Percentiles rank a stretch among this genome's conserved stretches.
These are phyloP conservation scores for Bombyx huttoni DNA, from an alignment of 2,888 invertebrate genomes.

Conservation along the genomic window DNA sequence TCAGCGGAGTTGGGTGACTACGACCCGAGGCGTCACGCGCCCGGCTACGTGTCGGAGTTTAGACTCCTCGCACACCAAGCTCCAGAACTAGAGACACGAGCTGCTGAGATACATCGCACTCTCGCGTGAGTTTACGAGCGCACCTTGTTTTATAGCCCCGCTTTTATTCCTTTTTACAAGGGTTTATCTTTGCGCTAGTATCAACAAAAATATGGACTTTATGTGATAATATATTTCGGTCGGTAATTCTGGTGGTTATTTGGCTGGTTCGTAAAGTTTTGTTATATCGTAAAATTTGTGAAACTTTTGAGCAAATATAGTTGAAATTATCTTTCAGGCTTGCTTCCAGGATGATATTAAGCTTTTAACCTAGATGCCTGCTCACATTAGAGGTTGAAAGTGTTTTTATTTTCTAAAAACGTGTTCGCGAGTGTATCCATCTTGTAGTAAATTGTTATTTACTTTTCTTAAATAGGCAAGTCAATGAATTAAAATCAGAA, in stretches of 20 bases:
- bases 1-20: conserved; percentile 96
- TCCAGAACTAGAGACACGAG: conserved; percentile 88
- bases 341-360: too few species aligned
- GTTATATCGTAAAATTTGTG: background rate
- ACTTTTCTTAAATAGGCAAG: too few species aligned
- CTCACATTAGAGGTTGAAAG: too few species aligned
- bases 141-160: background rate
- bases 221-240: background rate
- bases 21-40: conserved; percentile 88
- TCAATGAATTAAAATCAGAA: too few species aligned
- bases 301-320: background rate
- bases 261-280: background rate
- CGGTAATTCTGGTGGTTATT: background rate
- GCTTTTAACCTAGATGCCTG: too few species aligned
- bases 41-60: conserved; percentile 96
- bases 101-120: conserved; percentile 90
- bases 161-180: background rate
- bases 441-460: too few species aligned
- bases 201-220: background rate
- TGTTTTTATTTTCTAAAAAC: too few species aligned
- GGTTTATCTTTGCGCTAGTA: background rate
- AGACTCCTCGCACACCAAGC: conserved; percentile 93
- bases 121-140: conserved; percentile 77
- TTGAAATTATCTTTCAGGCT: too few species aligned
- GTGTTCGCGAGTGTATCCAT: too few species aligned